phyloP scores from a whole-genome alignment of 2,888 invertebrate species.

The Lymantria dispar region DNA sequence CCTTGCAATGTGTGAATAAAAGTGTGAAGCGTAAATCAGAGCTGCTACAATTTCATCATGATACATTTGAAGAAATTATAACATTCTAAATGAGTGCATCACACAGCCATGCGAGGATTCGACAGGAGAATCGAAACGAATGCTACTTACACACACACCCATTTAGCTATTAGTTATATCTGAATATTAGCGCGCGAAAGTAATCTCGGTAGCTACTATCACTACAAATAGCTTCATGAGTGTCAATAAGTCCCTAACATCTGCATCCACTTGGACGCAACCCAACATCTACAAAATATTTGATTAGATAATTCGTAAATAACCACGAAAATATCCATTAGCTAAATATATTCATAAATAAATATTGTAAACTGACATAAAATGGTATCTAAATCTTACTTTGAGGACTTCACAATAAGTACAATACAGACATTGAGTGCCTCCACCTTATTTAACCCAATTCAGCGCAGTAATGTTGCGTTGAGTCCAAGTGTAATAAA shows the following conservation, averaged over 20 bases:
- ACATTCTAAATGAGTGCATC: conserved; percentile 38
- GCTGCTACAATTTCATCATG: conserved; percentile 38
- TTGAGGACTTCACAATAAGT: conserved; percentile 20
- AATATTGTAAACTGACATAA: neutral
- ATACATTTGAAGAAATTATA: conserved; percentile 33
- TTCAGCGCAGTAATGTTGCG: conserved; percentile 47
- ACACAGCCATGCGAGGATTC: conserved; percentile 41
- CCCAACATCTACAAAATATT: conserved; percentile 58
- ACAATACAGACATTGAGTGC: conserved; percentile 25
- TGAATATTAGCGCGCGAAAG: conserved; percentile 8
- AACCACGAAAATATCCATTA: conserved; percentile 19
- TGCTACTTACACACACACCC: conserved; percentile 40
- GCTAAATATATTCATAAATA: conserved; percentile 7
- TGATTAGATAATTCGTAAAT: conserved; percentile 19
- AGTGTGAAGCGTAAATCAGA: conserved; percentile 58
- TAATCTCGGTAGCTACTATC: conserved; percentile 12
- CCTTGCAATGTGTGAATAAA: conserved; percentile 69
- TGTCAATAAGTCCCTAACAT: conserved; percentile 59
- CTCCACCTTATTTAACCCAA: conserved; percentile 42
- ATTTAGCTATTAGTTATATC: conserved; percentile 35
- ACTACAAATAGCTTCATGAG: conserved; percentile 53
- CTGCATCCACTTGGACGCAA: conserved; percentile 75
- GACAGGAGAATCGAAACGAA: conserved; percentile 29
- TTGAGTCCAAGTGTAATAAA: conserved; percentile 68
- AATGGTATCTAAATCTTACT: neutral